phyloP scores from a whole-genome alignment of 2,888 invertebrate species.

The Hanleya hanleyi region DNA sequence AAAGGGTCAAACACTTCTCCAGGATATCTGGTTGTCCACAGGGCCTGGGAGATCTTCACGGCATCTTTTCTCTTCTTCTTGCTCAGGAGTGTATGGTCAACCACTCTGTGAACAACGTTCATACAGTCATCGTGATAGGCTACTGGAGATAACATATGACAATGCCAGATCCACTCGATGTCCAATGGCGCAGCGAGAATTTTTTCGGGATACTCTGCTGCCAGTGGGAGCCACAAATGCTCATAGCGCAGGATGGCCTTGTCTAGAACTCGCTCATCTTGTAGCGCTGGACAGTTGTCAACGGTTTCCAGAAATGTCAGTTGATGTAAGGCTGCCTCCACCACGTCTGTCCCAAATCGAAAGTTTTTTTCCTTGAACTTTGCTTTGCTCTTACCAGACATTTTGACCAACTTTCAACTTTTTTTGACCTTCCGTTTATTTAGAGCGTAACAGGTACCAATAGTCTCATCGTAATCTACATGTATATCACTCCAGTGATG shows the following conservation, averaged over 20 bases:
- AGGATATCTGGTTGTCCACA: constrained; percentile 40
- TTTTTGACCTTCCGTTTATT: too few relatives aligned
- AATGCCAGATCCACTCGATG: constrained; percentile 74
- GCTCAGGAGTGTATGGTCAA: constrained; percentile 68
- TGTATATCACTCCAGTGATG: too few relatives aligned
- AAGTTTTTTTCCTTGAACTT: constrained; percentile 34
- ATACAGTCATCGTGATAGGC: constrained; percentile 47
- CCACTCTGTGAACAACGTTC: constrained; percentile 43
- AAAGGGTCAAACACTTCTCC: constrained; percentile 36
- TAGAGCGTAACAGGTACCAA: too few relatives aligned
- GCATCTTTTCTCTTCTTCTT: constrained; percentile 28
- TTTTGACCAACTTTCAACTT: too few relatives aligned
- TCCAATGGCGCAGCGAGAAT: constrained; percentile 72
- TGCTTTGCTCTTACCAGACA: too few relatives aligned
- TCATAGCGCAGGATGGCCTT: constrained; percentile 72
- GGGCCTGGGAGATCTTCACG: constrained; percentile 18
- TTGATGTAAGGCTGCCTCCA: constrained; percentile 29
- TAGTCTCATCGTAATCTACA: too few relatives aligned
- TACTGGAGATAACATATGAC: constrained; percentile 59
- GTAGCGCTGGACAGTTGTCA: constrained; percentile 32
- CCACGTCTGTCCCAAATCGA: constrained; percentile 27
- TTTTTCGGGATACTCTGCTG: constrained; percentile 52
- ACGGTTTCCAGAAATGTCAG: constrained; percentile 37
- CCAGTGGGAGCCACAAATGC: constrained; percentile 70
- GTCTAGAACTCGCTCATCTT: constrained; percentile 57